Base-by-base conservation (phyloP, 2,113 vertebrate genomes). In the Peromyscus leucopus region DNA sequence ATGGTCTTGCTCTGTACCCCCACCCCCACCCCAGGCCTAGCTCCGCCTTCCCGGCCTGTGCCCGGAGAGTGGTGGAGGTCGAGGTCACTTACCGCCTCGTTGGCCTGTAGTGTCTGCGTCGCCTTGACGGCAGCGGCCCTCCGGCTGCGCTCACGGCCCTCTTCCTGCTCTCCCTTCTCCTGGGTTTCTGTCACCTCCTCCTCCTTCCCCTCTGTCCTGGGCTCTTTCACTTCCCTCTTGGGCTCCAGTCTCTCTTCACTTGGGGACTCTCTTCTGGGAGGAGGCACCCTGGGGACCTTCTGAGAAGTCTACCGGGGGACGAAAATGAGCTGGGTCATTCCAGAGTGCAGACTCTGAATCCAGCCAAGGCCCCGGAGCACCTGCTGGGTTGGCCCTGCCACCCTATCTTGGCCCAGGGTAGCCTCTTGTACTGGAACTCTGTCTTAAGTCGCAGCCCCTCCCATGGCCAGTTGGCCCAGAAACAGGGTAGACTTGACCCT, bases 41-140 rank as follows among this genome's bases (percentile, higher is more conserved):
- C 74, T 90, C 84, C 31, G 36, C 59, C 67, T 42, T 91, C 61
- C n/a, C 48, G 48, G 69, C 39, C 92, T 89, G 86, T 33, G 75
- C 89, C 88, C 36, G 69, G 88, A 28, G 17, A 61, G 69, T 2
- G 26, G 69, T 1, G 26, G 76, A 78, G 39, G 21, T 86, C 59
- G 61, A 59, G 48, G 91, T 46, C 90, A 99, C 99, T 99, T 98
- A 99, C 99, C 83, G 98, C 99, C 93, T 99, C 98, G 90, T 98
- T 97, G 95, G 99, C 97, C 94, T 98, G 99, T 98, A 99, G 98
- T 91, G 98, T 98, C 97, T 98, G 98, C 1, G 98, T 97, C 76
- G 98, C 98, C 94, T 97, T 98, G 96, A 98, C 98, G 91, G 98
- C 98, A 94, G 99, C 99, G 48, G 98, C 99, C 94, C 99, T 98